Evolutionary conservation across 2,888 invertebrate species (phyloP).

Genomic region (Drosophila subsilvestris): DNA sequence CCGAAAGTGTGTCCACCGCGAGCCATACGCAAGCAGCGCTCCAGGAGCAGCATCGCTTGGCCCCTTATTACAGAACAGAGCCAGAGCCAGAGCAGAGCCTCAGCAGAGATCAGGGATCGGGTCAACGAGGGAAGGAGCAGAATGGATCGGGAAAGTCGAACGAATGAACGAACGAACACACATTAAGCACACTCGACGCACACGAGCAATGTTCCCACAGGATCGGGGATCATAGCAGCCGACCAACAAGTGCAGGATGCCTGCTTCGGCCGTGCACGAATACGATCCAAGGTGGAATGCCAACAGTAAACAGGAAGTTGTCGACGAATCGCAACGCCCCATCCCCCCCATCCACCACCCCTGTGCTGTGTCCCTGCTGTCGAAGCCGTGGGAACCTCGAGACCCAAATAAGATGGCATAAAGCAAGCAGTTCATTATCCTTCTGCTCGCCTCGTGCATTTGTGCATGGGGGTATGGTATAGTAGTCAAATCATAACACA

Average conservation of each 20-base stretch:
- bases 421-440: conserved; percentile 73
- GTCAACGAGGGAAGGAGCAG: conserved; percentile 10
- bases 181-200: conserved; percentile 78
- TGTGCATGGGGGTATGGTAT: conserved; percentile 1
- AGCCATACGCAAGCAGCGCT: conserved; percentile 63
- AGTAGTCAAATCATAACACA: conserved; percentile 74
- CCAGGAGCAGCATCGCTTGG: conserved; percentile 53
- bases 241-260: conserved; percentile 66
- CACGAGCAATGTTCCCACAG: conserved; percentile 75
- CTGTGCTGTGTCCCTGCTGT: conserved; percentile 12
- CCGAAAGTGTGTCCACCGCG: conserved; percentile 80
- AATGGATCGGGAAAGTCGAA: conserved; percentile 48
- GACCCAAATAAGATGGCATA: conserved; percentile 61
- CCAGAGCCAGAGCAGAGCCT: conserved; percentile 5
- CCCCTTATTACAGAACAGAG: conserved; percentile 39
- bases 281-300: conserved; percentile 55
- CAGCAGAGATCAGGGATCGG: conserved; percentile 22
- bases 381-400: conserved; percentile 67
- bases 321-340: conserved; percentile 58
- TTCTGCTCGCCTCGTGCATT: conserved; percentile 33
- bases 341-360: conserved; percentile 6
- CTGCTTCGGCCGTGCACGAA: conserved; percentile 9
- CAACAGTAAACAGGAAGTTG: conserved; percentile 71
- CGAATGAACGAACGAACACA: conserved; percentile 18
- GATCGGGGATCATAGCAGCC: conserved; percentile 49